phyloP scores from a whole-genome alignment of 2,113 vertebrate genomes.

The Rutilus rutilus region DNA sequence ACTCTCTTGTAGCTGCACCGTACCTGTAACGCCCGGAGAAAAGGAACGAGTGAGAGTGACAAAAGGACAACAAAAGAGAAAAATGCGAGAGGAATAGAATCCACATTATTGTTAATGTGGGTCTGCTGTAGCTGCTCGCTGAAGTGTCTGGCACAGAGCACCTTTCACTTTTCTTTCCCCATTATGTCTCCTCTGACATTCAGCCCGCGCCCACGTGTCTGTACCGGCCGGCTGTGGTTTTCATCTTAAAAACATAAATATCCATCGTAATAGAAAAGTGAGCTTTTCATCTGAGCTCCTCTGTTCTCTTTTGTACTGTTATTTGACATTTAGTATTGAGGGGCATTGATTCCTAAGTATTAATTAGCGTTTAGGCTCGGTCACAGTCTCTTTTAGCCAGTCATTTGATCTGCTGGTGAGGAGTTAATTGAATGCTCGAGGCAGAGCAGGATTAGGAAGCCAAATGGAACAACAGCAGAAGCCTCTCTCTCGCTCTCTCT shows the following conservation, averaged over 20 bases:
- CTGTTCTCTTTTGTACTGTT: slow-evolving; percentile 42
- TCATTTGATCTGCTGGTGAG: slow-evolving; percentile 53
- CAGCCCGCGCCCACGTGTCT: slow-evolving; percentile 45
- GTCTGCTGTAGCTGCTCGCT: slow-evolving; percentile 21
- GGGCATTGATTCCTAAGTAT: slow-evolving; percentile 60
- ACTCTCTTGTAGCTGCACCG: not conserved
- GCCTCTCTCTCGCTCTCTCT: slow-evolving; percentile 8
- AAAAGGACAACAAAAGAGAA: slow-evolving; percentile 12
- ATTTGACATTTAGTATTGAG: slow-evolving; percentile 52
- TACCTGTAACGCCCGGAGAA: not conserved
- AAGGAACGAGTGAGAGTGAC: slow-evolving; percentile 4
- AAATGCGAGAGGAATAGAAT: slow-evolving; percentile 12
- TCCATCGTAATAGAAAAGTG: slow-evolving; percentile 45
- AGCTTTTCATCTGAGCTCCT: slow-evolving; percentile 46
- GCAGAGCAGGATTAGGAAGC: slow-evolving; percentile 47
- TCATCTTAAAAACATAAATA: slow-evolving; percentile 56
- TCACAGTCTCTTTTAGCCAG: slow-evolving; percentile 50
- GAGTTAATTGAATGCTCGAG: slow-evolving; percentile 53
- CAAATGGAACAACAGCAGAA: slow-evolving; percentile 38
- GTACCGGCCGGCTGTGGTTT: slow-evolving; percentile 49
- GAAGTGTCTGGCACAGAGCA: slow-evolving; percentile 22
- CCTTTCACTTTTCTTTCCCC: slow-evolving; percentile 40
- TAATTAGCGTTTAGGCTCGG: slow-evolving; percentile 59
- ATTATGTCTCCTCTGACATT: slow-evolving; percentile 54
- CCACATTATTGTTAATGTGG: slow-evolving; percentile 7